Conservation (phyloP, 2,888 invertebrate genomes). For the Ctena decussata region DNA sequence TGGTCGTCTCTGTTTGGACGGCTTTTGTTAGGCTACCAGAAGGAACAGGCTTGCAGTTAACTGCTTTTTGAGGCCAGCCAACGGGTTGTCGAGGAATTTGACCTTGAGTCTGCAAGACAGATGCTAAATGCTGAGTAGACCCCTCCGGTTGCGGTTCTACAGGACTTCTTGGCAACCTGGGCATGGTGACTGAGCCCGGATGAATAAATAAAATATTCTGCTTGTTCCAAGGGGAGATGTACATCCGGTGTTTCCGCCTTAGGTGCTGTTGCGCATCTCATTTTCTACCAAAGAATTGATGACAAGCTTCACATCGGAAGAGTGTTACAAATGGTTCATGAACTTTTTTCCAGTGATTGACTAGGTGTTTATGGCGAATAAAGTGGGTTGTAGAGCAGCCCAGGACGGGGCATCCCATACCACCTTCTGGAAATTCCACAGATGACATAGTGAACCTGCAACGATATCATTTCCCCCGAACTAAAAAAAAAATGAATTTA, state of each 20-base stretch:
- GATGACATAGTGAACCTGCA: too few species aligned
- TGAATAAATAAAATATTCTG: neutral
- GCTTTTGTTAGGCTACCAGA: neutral
- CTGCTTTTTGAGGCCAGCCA: too few species aligned
- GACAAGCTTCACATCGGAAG: neutral
- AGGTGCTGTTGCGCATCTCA: neutral
- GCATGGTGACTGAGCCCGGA: neutral
- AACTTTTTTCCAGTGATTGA: neutral
- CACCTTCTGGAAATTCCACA: neutral
- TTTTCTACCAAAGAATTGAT: neutral
- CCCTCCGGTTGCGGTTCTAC: too few species aligned
- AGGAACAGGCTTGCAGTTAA: too few species aligned
- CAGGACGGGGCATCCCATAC: neutral
- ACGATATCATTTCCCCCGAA: too few species aligned
- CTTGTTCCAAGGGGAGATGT: neutral
- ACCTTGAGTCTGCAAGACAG: neutral
- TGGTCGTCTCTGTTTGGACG: neutral
- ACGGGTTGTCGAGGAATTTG: too few species aligned
- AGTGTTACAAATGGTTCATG: neutral
- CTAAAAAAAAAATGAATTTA: too few species aligned
- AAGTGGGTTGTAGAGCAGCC: neutral
- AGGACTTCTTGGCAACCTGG: too few species aligned
- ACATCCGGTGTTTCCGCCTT: neutral
- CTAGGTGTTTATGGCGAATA: neutral
- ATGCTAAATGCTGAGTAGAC: too few species aligned